Evolutionary conservation across 1,140 invertebrate species (phyloP).

Genomic region (Solenopsis fugax): DNA sequence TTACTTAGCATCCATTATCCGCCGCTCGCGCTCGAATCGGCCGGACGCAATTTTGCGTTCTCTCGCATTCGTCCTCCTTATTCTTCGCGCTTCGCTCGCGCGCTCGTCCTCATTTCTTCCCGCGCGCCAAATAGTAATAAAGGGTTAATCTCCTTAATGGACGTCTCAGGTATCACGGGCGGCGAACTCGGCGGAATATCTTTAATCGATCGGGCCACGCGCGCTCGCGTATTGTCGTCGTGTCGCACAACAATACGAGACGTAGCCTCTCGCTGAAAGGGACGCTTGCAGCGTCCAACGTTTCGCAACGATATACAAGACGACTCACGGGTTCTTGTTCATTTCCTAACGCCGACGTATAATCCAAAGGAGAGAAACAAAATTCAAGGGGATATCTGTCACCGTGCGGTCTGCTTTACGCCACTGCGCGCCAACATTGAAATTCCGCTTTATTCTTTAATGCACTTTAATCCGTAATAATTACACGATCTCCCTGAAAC

Average conservation of each 20-base stretch:
- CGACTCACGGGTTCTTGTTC: not conserved
- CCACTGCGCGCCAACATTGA: not conserved
- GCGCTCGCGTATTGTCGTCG: not conserved
- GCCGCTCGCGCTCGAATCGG: slow-evolving; percentile 22
- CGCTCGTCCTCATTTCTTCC: slow-evolving; percentile 16
- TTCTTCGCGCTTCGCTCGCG: not conserved
- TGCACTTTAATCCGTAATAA: slow-evolving; percentile 7
- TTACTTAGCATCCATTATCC: slow-evolving; percentile 54
- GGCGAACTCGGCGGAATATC: slow-evolving; percentile 17
- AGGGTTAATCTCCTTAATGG: slow-evolving; percentile 72
- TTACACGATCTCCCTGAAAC: not conserved
- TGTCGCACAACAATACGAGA: slow-evolving; percentile 22
- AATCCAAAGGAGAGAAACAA: not conserved
- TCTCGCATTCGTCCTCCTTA: slow-evolving; percentile 3
- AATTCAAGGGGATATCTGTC: not conserved
- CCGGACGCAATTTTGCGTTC: slow-evolving; percentile 37
- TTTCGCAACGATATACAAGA: not conserved
- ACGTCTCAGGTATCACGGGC: slow-evolving; percentile 46
- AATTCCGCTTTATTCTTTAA: slow-evolving; percentile 12
- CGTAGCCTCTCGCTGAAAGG: not conserved
- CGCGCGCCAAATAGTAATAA: slow-evolving; percentile 56
- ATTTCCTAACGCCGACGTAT: not conserved
- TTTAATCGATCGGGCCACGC: slow-evolving; percentile 49
- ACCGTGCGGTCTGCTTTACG: not conserved
- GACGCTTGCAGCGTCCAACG: not conserved